Evolutionary conservation across 2,888 invertebrate genomes (phyloP).

Genomic region (Chalcis sispes): DNA sequence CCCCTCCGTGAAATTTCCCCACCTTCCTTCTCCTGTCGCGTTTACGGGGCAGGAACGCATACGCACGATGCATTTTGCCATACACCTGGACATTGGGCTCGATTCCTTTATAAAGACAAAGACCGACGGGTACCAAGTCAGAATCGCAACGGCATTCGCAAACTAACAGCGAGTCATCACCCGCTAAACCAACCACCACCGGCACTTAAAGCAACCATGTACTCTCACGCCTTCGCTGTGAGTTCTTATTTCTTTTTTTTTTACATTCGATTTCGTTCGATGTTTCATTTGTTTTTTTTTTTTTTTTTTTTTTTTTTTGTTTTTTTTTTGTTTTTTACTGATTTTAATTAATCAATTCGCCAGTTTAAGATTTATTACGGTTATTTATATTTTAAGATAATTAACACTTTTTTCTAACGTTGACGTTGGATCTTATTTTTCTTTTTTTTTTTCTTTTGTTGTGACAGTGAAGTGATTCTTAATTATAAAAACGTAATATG

Average conservation of each 20-base stretch:
- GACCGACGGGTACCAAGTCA: conserved; percentile 66
- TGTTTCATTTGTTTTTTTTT: too few relatives aligned
- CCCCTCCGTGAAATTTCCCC: neutral
- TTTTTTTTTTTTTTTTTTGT: too few relatives aligned
- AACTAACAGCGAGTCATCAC: conserved; percentile 56
- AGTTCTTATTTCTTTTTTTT: conserved; percentile 61
- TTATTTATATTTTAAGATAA: too few relatives aligned
- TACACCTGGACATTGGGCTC: neutral
- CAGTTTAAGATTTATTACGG: too few relatives aligned
- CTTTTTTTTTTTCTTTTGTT: too few relatives aligned
- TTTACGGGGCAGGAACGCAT: neutral
- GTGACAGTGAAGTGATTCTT: too few relatives aligned
- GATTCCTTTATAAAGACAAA: conserved; percentile 74
- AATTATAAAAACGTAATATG: too few relatives aligned
- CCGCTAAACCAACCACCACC: conserved; percentile 44
- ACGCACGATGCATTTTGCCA: neutral
- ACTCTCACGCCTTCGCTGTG: conserved; percentile 69
- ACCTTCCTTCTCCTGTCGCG: too few relatives aligned
- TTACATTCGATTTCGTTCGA: neutral
- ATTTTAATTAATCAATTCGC: too few relatives aligned
- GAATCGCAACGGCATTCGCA: conserved; percentile 70
- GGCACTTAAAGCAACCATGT: conserved; percentile 63
- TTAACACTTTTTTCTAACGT: too few relatives aligned
- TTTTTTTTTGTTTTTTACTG: too few relatives aligned
- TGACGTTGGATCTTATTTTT: too few relatives aligned